Evolutionary conservation across 2,797 vertebrate genomes (phyloP).

Genomic region (Lacerta viridis): DNA sequence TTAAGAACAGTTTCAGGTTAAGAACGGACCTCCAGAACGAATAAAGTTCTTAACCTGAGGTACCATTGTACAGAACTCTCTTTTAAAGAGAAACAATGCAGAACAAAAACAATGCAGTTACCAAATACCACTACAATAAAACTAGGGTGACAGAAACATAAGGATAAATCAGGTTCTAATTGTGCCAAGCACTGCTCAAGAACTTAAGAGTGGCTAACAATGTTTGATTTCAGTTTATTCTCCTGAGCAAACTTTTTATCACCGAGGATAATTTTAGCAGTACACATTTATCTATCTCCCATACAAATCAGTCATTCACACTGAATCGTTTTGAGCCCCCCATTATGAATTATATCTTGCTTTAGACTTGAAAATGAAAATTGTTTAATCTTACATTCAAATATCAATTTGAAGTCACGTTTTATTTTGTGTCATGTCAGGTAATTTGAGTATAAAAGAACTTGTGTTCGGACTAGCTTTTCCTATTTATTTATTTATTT

Average conservation of each 20-base stretch:
- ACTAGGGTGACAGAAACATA: not conserved
- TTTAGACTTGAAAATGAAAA: not conserved
- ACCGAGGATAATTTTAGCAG: not conserved
- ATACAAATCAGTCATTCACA: not conserved
- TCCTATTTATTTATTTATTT: not conserved
- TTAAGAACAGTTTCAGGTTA: too few species aligned
- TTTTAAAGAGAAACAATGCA: not conserved
- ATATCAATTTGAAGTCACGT: not conserved
- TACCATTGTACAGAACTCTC: not conserved
- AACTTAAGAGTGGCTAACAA: not conserved
- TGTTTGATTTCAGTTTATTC: not conserved
- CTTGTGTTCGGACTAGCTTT: not conserved
- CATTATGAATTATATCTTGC: not conserved
- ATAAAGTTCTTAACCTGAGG: too few species aligned
- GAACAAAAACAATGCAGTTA: not conserved
- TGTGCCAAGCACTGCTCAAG: not conserved
- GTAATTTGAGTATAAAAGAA: too few species aligned
- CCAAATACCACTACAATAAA: accelerated
- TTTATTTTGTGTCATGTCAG: not conserved
- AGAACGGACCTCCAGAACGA: too few species aligned
- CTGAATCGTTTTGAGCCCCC: not conserved
- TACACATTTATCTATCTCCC: not conserved
- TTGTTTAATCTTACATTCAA: slow-evolving; percentile 10
- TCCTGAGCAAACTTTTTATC: not conserved
- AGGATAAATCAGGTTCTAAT: not conserved